Conservation (phyloP, 2,888 invertebrate genomes). For the Chalcosyrphus nemorum region DNA sequence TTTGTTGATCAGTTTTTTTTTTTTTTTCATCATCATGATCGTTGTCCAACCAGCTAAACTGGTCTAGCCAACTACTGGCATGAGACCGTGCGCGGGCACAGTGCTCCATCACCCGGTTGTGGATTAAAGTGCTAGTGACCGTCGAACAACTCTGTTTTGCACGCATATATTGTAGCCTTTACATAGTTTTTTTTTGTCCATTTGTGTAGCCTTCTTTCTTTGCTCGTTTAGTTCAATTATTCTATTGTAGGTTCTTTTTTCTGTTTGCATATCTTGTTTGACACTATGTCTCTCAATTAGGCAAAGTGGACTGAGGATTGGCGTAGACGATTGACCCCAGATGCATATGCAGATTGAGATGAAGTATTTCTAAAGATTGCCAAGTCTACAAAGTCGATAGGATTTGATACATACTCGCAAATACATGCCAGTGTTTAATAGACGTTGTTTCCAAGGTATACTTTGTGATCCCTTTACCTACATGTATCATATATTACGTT, state of each 20-base stretch:
- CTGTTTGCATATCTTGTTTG: conserved; percentile 28
- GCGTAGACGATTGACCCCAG: conserved; percentile 54
- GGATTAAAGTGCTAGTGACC: conserved; percentile 60
- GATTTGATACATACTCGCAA: too few relatives aligned
- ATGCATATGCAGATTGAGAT: conserved; percentile 55
- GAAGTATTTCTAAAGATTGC: background rate
- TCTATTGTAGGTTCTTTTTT: conserved; percentile 6
- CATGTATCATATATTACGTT: too few relatives aligned
- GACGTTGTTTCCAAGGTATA: too few relatives aligned
- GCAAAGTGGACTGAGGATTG: conserved; percentile 39
- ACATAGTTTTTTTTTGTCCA: conserved; percentile 9
- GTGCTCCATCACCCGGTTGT: conserved; percentile 20
- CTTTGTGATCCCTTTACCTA: too few relatives aligned
- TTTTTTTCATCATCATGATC: conserved; percentile 52
- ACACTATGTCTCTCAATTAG: conserved; percentile 63
- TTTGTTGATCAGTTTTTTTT: conserved; percentile 48
- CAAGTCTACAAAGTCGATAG: too few relatives aligned
- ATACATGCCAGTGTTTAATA: too few relatives aligned
- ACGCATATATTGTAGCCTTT: conserved; percentile 25
- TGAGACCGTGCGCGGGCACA: conserved; percentile 32
- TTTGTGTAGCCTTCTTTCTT: conserved; percentile 59
- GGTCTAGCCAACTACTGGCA: conserved; percentile 61
- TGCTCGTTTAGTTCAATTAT: conserved; percentile 60
- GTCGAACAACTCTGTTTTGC: conserved; percentile 57
- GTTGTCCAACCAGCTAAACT: conserved; percentile 71